A percentile compares a stretch with the other conserved stretches of the same genome.
Evolutionary conservation across 1,140 invertebrate genomes (phyloP).

Genomic region (Drosophila sechellia): DNA sequence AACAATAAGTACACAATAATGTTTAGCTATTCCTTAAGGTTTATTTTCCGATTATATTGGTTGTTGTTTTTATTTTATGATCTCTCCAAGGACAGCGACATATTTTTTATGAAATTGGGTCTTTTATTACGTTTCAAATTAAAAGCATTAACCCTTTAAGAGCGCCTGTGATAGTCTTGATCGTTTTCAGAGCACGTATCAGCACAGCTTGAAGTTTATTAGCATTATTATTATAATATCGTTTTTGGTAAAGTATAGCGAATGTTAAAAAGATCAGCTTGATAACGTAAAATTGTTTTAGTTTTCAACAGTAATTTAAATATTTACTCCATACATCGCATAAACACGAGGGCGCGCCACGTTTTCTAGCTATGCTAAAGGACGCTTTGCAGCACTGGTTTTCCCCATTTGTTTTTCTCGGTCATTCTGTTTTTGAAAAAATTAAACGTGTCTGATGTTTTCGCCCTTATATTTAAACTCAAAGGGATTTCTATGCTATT

Average conservation of each 20-base stretch:
- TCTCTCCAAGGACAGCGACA: background rate
- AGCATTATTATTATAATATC: no score
- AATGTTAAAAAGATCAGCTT: no score
- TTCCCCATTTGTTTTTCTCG: slow-evolving; percentile 62
- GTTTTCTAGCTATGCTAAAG: background rate
- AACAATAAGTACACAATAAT: background rate
- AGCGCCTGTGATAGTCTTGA: background rate
- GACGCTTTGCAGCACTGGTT: slow-evolving; percentile 17
- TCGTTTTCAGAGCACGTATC: background rate
- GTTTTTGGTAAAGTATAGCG: no score
- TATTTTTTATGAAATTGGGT: background rate
- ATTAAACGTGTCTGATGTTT: slow-evolving; percentile 47
- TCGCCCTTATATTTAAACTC: background rate
- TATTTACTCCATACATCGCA: slow-evolving; percentile 21
- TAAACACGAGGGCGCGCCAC: slow-evolving; percentile 34
- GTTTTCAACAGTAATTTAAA: slow-evolving; percentile 8
- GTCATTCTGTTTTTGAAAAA: slow-evolving; percentile 14
- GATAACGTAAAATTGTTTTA: background rate
- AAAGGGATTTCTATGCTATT: background rate
- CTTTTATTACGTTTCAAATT: slow-evolving; percentile 9
- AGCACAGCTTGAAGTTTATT: no score
- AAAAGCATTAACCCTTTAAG: slow-evolving; percentile 2
- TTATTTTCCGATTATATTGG: background rate
- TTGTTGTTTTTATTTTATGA: background rate
- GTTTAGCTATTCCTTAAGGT: background rate